Conservation (phyloP, 2,888 invertebrate species). For the Leucophora obtusa region DNA sequence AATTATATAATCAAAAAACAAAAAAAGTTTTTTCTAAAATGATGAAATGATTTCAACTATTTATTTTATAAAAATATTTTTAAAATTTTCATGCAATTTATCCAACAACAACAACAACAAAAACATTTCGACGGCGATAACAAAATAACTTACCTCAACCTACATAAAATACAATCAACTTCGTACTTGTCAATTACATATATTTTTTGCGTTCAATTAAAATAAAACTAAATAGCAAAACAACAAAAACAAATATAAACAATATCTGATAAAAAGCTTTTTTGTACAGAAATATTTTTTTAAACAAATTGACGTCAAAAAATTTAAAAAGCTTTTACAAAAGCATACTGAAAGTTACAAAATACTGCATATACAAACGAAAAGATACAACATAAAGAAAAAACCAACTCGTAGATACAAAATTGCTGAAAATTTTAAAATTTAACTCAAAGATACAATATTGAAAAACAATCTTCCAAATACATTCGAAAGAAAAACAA, state of each 20-base stretch:
- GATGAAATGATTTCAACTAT: neutral
- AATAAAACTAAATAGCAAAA: conserved; percentile 38
- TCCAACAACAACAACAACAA: neutral
- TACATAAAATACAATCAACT: conserved; percentile 66
- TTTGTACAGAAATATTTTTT: neutral
- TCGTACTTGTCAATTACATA: conserved; percentile 64
- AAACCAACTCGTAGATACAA: too few species aligned
- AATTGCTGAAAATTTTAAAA: too few species aligned
- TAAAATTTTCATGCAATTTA: neutral
- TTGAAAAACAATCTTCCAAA: neutral
- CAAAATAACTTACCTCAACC: conserved; percentile 64
- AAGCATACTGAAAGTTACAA: neutral
- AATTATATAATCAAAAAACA: too few species aligned
- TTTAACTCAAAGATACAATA: too few species aligned
- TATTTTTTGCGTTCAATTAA: conserved; percentile 54
- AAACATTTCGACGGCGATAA: neutral
- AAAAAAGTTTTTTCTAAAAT: too few species aligned
- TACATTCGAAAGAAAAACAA: neutral
- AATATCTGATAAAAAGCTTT: conserved; percentile 39
- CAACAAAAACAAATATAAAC: conserved; percentile 16
- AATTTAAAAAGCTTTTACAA: conserved; percentile 30
- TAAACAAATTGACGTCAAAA: conserved; percentile 43
- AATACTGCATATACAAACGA: neutral
- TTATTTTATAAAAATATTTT: neutral
- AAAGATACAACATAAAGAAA: too few species aligned